Base-by-base conservation (phyloP, 2,888 invertebrate species). In the Tineola bisselliella region DNA sequence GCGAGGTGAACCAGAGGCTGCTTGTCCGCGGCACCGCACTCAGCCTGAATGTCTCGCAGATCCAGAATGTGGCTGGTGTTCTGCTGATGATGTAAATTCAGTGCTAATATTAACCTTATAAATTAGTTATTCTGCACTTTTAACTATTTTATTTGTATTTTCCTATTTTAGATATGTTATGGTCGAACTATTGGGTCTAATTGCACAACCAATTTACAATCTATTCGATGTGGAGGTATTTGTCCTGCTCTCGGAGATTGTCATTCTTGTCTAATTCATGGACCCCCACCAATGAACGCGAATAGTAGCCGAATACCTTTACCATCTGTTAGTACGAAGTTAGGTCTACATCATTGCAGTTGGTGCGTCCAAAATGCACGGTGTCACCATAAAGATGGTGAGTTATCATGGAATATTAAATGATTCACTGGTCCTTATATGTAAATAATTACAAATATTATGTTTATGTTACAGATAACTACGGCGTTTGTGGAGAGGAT, bases 1-100 rank as follows among this genome's bases (percentile, higher is more conserved):
- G 59, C 90, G 89, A 5, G 89, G 90, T 65, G 93, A 94, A 66
- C 93, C 94, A 0, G 94, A 95, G 73, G 90, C 91, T 44, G 90
- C 92, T 1, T 95, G 95, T 68, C 90, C 90, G 13, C 88, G 91
- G 31, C 94, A 95, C 72, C 89, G 89, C 66, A 90, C 91, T 31
- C 91, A 94, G 66, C 91, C 91, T 0, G 94, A 94, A 70, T 96
- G 96, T 70, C 90, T 94, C 0, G 93, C 94, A 0, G 96, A 97
- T 81, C 96, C 96, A 0, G 96, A 96, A 77, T 98, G 97, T 74
- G 96, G 96, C 12, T 97, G 96, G 96, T 97, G 97, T 75, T 94
- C 94, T 0, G 92, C 93, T 19, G 93, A 93, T 66, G 92, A 91
- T 65, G 89, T 90, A 71, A 67, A 68, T 54, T 13, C 5, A 8